These are phyloP conservation scores for Anticlea derivata DNA, from an alignment of 2,888 invertebrate species.

Conservation along the genomic window DNA sequence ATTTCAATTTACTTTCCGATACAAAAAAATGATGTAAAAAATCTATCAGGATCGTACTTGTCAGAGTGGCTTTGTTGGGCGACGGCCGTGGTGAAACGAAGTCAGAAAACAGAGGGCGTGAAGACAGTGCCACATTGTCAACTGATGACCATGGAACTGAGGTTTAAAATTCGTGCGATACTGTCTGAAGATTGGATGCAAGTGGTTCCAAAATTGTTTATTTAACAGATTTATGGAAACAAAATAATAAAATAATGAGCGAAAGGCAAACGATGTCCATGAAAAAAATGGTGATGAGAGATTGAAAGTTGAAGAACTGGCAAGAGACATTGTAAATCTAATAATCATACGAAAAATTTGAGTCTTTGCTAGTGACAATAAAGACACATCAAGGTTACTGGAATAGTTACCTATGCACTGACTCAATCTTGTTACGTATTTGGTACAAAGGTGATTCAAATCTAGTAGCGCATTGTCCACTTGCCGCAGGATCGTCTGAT, in stretches of 20 bases:
- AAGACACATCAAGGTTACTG: slow-evolving; percentile 50
- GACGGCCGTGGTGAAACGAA: slow-evolving; percentile 72
- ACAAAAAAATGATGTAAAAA: slow-evolving; percentile 66
- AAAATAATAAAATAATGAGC: background rate
- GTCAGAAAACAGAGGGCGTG: slow-evolving; percentile 68
- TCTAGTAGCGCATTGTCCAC: slow-evolving; percentile 49
- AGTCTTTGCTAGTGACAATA: slow-evolving; percentile 20
- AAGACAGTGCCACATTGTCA: slow-evolving; percentile 68
- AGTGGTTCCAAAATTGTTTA: slow-evolving; percentile 55
- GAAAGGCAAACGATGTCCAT: too few species aligned
- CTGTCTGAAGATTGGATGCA: slow-evolving; percentile 44
- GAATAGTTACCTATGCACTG: slow-evolving; percentile 55
- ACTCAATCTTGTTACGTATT: slow-evolving; percentile 61
- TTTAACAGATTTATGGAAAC: background rate
- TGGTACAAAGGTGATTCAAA: slow-evolving; percentile 58
- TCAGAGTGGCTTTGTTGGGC: slow-evolving; percentile 68
- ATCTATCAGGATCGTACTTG: slow-evolving; percentile 78
- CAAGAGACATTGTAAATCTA: background rate
- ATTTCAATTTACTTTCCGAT: slow-evolving; percentile 71
- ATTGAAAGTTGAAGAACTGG: background rate
- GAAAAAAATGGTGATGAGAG: background rate
- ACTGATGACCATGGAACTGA: slow-evolving; percentile 63
- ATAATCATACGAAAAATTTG: slow-evolving; percentile 17
- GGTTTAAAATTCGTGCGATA: slow-evolving; percentile 45
- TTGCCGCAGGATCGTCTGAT: slow-evolving; percentile 47